phyloP scores from a whole-genome alignment of 2,113 vertebrate genomes.

The Ursus arctos region DNA sequence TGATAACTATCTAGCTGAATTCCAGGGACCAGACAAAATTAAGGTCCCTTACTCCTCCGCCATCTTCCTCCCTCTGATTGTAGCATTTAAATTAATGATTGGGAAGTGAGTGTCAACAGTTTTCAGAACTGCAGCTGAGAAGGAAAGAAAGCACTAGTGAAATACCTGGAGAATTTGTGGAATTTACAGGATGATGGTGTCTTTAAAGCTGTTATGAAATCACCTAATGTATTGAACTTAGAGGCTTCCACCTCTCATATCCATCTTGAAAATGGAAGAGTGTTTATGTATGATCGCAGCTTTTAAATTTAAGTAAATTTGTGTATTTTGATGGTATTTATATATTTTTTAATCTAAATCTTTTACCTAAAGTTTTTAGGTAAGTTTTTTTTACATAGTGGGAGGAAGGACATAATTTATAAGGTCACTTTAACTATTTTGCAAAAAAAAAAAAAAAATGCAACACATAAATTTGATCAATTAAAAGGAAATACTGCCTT shows the following conservation, averaged over 20 bases:
- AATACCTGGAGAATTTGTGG: not conserved
- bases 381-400: not conserved
- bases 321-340: not conserved
- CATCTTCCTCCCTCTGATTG: not conserved
- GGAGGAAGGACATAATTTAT: not conserved
- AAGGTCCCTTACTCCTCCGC: not conserved
- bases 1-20: not conserved
- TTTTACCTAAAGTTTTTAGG: not conserved
- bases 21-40: not conserved
- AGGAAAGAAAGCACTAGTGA: not conserved
- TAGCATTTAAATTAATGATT: not conserved
- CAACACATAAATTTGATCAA: conserved; percentile 37
- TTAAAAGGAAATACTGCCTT: conserved; percentile 35
- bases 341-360: conserved; percentile 14
- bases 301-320: not conserved
- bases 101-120: not conserved
- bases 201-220: not conserved
- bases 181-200: not conserved
- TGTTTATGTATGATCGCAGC: not conserved
- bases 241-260: not conserved
- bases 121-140: not conserved
- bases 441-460: not conserved
- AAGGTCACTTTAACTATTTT: conserved; percentile 34
- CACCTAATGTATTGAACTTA: not conserved
- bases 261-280: not conserved